These are phyloP conservation scores for Champsocephalus gunnari DNA, from an alignment of 2,797 vertebrate species.

Conservation along the genomic window DNA sequence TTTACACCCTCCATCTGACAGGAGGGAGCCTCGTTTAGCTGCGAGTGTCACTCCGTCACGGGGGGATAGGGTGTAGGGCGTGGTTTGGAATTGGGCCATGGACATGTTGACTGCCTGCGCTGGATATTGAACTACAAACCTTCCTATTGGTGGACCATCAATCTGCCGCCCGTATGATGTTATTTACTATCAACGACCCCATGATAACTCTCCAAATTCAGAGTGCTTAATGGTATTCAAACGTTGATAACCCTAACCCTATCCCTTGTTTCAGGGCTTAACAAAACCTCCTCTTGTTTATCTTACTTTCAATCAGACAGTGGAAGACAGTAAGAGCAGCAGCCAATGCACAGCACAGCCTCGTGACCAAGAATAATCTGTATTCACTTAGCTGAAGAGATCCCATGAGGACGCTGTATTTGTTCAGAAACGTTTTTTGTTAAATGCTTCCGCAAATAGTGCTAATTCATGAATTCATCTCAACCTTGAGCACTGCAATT, in stretches of 20 bases:
- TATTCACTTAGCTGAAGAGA: constrained; percentile 14
- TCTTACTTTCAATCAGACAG: constrained; percentile 13
- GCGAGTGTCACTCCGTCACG: too few species aligned
- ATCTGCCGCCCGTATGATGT: not conserved
- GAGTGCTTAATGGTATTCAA: not conserved
- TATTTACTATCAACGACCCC: constrained; percentile 16
- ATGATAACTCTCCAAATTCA: not conserved
- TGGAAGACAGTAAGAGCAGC: not conserved
- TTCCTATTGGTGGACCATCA: too few species aligned
- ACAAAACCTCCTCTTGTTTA: constrained; percentile 1
- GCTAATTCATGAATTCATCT: constrained; percentile 14
- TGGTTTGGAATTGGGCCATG: too few species aligned
- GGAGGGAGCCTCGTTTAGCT: too few species aligned
- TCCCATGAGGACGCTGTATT: not conserved
- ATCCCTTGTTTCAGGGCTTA: constrained; percentile 5
- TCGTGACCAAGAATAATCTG: constrained; percentile 7
- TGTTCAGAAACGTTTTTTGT: not conserved
- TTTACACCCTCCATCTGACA: too few species aligned
- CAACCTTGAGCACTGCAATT: constrained; percentile 2
- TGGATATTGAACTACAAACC: too few species aligned
- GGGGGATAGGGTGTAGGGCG: too few species aligned
- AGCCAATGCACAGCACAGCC: not conserved
- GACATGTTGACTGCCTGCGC: too few species aligned
- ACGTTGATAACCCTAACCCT: not conserved
- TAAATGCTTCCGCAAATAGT: constrained; percentile 7